phyloP scores from a whole-genome alignment of 2,888 invertebrate species.

The Ichneumoninae sp. region DNA sequence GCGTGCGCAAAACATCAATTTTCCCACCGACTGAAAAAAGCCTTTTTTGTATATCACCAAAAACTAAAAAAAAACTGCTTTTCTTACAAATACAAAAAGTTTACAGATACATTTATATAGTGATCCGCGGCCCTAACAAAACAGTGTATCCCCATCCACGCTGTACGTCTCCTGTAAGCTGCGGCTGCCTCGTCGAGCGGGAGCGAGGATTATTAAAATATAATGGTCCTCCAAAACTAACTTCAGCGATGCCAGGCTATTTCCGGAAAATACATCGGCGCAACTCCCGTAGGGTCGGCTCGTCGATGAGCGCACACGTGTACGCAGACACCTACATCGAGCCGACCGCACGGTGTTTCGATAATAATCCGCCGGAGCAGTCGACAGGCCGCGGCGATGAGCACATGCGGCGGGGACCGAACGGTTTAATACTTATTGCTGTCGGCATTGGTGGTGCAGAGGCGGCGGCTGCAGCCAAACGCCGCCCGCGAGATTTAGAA shows the following conservation, averaged over 20 bases:
- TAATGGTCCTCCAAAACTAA: constrained; percentile 48
- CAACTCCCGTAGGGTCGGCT: neutral
- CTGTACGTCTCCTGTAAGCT: neutral
- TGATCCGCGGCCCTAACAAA: no score
- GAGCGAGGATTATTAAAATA: constrained; percentile 42
- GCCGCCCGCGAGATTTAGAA: constrained; percentile 72
- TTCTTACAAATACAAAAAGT: no score
- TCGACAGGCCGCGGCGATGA: constrained; percentile 27
- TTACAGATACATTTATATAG: no score
- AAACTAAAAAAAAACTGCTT: no score
- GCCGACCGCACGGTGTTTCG: constrained; percentile 32
- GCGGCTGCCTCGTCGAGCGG: constrained; percentile 8
- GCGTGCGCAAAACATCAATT: no score
- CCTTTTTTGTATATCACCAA: no score
- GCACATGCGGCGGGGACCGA: constrained; percentile 21
- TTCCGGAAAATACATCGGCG: constrained; percentile 36
- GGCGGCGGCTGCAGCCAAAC: constrained; percentile 55
- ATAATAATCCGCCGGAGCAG: constrained; percentile 51
- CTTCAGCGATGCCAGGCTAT: constrained; percentile 36
- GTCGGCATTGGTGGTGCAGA: constrained; percentile 50
- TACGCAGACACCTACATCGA: neutral
- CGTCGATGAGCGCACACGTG: constrained; percentile 18
- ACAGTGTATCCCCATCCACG: no score
- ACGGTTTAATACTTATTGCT: constrained; percentile 47
- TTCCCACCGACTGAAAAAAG: no score